Percentiles rank a stretch among this genome's conserved stretches.
Conservation (phyloP, 2,888 invertebrate species). For the Agriotes lineatus region DNA sequence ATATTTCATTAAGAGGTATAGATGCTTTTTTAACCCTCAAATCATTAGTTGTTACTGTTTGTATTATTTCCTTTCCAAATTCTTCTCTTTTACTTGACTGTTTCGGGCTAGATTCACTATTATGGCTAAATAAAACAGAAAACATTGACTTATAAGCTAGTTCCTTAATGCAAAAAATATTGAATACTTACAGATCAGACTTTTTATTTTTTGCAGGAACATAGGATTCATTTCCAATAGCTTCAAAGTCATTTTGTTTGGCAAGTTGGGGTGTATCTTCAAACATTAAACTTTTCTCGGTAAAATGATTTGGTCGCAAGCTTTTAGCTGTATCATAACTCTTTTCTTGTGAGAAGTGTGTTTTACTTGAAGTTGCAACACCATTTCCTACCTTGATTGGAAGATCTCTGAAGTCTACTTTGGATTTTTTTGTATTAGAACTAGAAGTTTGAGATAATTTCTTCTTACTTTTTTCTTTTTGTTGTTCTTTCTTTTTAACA, state of each 20-base stretch:
- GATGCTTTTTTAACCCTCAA: constrained; percentile 89
- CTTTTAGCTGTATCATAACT: constrained; percentile 37
- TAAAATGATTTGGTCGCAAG: constrained; percentile 36
- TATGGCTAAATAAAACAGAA: too few relatives aligned
- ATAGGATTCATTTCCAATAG: constrained; percentile 75
- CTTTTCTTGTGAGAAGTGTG: constrained; percentile 43
- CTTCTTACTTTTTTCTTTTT: constrained; percentile 78
- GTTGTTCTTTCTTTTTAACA: constrained; percentile 78
- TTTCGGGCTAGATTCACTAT: constrained; percentile 74
- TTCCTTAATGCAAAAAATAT: background rate
- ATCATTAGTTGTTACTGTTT: constrained; percentile 61
- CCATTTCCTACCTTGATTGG: constrained; percentile 33
- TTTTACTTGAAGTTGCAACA: constrained; percentile 35
- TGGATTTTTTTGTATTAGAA: constrained; percentile 39
- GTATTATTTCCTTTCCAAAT: constrained; percentile 97
- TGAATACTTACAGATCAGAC: constrained; percentile 52
- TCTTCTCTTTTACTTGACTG: constrained; percentile 82
- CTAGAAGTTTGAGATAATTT: constrained; percentile 57
- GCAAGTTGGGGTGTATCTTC: constrained; percentile 78
- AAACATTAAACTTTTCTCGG: constrained; percentile 74
- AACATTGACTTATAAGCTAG: too few relatives aligned
- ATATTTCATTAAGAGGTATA: constrained; percentile 94
- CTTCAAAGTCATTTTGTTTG: constrained; percentile 81
- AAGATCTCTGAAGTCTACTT: constrained; percentile 38
- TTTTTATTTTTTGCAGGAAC: constrained; percentile 61